phyloP scores from a whole-genome alignment of 2,113 vertebrate species.

The Rutilus rutilus region DNA sequence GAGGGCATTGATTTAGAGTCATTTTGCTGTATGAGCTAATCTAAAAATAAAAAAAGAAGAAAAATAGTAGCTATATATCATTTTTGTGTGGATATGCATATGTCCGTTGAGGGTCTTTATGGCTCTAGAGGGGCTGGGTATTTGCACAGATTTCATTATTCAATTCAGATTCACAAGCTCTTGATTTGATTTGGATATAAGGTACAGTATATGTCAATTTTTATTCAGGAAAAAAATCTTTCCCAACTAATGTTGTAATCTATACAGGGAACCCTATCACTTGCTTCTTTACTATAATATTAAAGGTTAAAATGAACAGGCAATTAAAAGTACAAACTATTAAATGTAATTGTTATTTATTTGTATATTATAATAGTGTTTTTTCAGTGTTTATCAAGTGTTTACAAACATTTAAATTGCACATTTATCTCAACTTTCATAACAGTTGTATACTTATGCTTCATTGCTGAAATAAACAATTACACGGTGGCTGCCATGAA shows the following conservation, averaged over 20 bases:
- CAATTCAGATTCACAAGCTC: background rate
- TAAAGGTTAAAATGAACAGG: background rate
- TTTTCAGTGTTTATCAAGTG: background rate
- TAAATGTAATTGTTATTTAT: background rate
- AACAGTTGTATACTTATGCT: background rate
- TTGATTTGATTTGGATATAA: background rate
- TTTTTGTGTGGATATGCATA: background rate
- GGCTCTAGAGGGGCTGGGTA: background rate
- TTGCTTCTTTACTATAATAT: background rate
- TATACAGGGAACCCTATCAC: background rate
- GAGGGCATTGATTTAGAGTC: background rate
- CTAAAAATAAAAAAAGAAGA: no score
- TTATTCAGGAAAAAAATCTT: background rate
- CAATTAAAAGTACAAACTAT: background rate
- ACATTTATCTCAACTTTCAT: background rate
- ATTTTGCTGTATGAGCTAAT: no score
- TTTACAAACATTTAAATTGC: background rate
- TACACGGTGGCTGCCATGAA: background rate
- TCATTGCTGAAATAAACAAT: background rate
- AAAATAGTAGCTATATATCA: no score
- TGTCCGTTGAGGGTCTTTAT: background rate
- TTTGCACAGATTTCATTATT: background rate
- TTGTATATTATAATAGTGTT: background rate
- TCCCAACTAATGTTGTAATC: background rate
- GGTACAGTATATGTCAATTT: background rate